Conservation (phyloP, 1,140 invertebrate genomes). For the Tribolium castaneum region DNA sequence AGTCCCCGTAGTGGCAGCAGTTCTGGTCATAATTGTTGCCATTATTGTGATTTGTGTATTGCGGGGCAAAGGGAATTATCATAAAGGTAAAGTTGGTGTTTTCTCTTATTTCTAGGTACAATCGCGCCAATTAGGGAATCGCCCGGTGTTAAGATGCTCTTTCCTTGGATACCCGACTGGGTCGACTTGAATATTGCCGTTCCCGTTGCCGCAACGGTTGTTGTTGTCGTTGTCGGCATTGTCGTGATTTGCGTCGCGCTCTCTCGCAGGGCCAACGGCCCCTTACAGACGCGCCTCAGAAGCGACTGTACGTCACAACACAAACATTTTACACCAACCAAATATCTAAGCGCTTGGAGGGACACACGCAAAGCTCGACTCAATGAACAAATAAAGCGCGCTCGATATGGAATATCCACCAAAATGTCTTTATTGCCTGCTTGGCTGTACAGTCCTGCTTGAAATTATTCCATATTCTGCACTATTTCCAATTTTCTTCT, state of each 20-base stretch:
- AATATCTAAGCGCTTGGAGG: background rate
- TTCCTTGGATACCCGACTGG: conserved; percentile 87
- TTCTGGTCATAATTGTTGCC: conserved; percentile 91
- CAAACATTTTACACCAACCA: conserved; percentile 32
- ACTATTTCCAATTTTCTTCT: no score
- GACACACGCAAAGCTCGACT: background rate
- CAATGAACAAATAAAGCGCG: no score
- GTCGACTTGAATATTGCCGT: conserved; percentile 88
- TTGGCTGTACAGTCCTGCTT: no score
- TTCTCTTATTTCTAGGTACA: conserved; percentile 72
- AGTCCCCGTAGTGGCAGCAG: conserved; percentile 91
- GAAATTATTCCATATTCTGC: no score
- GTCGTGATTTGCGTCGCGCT: conserved; percentile 89
- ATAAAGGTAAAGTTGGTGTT: conserved; percentile 77
- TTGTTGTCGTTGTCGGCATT: conserved; percentile 89
- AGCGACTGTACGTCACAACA: conserved; percentile 70
- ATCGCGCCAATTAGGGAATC: conserved; percentile 78
- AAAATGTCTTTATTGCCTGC: no score
- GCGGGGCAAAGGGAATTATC: conserved; percentile 80
- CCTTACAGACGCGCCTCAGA: conserved; percentile 81
- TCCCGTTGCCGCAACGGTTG: conserved; percentile 83
- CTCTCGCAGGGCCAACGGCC: conserved; percentile 78
- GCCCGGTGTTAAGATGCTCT: conserved; percentile 69
- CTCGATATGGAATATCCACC: no score
- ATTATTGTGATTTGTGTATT: conserved; percentile 92